Percentiles rank a stretch among this genome's conserved stretches.
Evolutionary conservation across 2,113 vertebrate species (phyloP).

Genomic region (Paramisgurnus dabryanus): DNA sequence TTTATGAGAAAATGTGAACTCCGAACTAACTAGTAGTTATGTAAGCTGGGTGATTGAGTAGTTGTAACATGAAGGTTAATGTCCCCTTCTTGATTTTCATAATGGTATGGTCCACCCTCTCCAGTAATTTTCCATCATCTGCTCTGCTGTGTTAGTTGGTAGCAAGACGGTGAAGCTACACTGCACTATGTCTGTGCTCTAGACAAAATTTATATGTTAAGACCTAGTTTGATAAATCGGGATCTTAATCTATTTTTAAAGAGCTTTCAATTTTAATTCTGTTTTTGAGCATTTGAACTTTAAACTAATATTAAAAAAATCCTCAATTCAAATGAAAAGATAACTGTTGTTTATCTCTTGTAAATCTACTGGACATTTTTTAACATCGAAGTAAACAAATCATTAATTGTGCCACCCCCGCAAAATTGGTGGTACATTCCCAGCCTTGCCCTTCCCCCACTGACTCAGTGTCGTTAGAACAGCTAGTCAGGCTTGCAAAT

Average conservation of each 20-base stretch:
- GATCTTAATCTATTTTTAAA: background rate
- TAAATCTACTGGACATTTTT: background rate
- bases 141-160: constrained; percentile 51
- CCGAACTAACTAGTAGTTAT: too few relatives aligned
- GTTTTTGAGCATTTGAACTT: background rate
- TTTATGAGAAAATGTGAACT: background rate
- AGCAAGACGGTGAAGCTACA: constrained; percentile 60
- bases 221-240: background rate
- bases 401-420: background rate
- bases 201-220: background rate
- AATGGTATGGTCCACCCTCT: constrained; percentile 67
- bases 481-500: background rate
- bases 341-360: background rate
- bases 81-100: constrained; percentile 24
- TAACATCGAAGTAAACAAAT: too few relatives aligned
- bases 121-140: constrained; percentile 60
- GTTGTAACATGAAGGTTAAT: too few relatives aligned
- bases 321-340: background rate
- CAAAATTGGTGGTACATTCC: constrained; percentile 1
- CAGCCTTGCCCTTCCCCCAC: constrained; percentile 10
- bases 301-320: background rate
- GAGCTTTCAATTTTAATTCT: background rate
- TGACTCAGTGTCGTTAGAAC: background rate
- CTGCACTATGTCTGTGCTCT: background rate
- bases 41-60: too few relatives aligned